Evolutionary conservation across 2,797 vertebrate genomes (phyloP).

Genomic region (Microhierax caerulescens): DNA sequence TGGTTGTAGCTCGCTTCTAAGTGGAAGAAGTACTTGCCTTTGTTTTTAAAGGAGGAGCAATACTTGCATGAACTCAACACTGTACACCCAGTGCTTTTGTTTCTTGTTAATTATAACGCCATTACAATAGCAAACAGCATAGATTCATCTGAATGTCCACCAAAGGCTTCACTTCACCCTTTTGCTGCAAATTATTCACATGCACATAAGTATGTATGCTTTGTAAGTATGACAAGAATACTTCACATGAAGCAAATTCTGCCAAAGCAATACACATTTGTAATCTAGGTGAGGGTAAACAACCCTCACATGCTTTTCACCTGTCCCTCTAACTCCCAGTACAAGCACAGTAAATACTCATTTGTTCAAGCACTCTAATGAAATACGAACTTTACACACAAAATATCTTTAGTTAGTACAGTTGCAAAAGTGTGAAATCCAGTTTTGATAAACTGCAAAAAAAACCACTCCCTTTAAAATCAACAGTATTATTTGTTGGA

Average conservation of each 20-base stretch:
- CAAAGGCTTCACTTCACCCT: background rate
- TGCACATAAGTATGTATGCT: background rate
- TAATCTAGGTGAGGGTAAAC: background rate
- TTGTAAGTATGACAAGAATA: background rate
- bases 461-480: background rate
- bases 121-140: background rate
- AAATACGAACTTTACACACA: background rate
- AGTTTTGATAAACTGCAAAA: background rate
- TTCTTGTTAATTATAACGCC: background rate
- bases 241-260: background rate
- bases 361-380: background rate
- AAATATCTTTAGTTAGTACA: background rate
- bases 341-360: background rate
- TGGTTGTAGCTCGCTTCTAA: background rate
- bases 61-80: background rate
- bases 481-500: background rate
- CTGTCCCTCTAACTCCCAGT: background rate
- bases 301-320: background rate
- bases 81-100: background rate
- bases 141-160: background rate
- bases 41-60: background rate
- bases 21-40: background rate
- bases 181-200: background rate
- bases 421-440: background rate
- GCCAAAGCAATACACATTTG: background rate